phyloP scores from a whole-genome alignment of 2,888 invertebrate species.

The Macropis europaea region DNA sequence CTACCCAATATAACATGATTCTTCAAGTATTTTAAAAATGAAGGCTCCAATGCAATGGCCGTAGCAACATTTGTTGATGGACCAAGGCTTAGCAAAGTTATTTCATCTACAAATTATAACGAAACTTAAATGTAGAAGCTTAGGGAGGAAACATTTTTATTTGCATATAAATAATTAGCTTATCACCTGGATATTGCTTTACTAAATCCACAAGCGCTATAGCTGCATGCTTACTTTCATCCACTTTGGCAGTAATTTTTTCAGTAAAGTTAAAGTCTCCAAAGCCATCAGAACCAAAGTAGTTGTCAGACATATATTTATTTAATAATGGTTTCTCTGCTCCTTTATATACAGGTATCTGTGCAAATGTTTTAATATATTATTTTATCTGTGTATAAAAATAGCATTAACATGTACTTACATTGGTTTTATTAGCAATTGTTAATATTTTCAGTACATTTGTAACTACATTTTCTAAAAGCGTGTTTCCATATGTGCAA shows the following conservation, averaged over 20 bases:
- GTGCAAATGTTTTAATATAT: conserved; percentile 23
- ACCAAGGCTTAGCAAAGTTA: conserved; percentile 79
- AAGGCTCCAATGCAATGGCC: conserved; percentile 79
- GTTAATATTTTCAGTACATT: conserved; percentile 81
- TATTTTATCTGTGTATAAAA: neutral
- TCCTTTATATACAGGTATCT: conserved; percentile 81
- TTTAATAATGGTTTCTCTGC: conserved; percentile 72
- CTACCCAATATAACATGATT: conserved; percentile 76
- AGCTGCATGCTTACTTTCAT: conserved; percentile 78
- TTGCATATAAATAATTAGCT: neutral
- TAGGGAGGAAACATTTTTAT: neutral
- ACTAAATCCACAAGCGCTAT: conserved; percentile 78
- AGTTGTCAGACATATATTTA: conserved; percentile 61
- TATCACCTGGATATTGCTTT: conserved; percentile 69
- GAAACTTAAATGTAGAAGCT: neutral
- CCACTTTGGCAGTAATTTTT: conserved; percentile 68
- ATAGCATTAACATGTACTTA: conserved; percentile 67
- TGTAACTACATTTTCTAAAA: conserved; percentile 78
- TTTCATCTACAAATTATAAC: conserved; percentile 66
- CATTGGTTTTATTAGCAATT: conserved; percentile 74
- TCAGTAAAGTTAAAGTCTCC: conserved; percentile 79
- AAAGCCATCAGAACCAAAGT: conserved; percentile 81
- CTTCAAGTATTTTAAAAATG: conserved; percentile 71
- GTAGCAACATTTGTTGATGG: conserved; percentile 82
- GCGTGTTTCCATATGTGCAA: conserved; percentile 81